Evolutionary conservation across 2,888 invertebrate genomes (phyloP), one percentile per base, ranked within the genome.

Genomic region (Colostygia pectinataria): DNA sequence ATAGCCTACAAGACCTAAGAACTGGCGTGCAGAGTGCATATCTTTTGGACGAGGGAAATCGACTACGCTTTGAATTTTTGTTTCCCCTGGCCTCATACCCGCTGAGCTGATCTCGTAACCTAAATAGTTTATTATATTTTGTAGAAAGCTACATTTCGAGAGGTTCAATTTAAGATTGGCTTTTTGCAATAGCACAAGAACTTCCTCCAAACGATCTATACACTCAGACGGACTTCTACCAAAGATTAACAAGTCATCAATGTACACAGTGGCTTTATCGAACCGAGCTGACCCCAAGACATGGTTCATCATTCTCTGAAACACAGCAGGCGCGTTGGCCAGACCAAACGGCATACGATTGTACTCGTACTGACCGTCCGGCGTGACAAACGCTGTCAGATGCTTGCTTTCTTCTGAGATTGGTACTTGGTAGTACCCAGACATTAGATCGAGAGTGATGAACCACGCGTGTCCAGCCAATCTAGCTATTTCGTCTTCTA

Each of bases 371-470:
- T 31, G 31, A 4, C 31, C 31, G 3, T 31, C 31, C 6, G 31
- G 31, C 14, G 31, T 31, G 4, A 31, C 31, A 31, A 31, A 34
- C 5, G 33, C 20, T 5, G 33, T 34, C 10, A 23, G 6, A 12
- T 10, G 18, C 7, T 34, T 34, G 12, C 8, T 2, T 7, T 23
- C 7, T 10, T 34, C 23, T 3, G 27, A 12, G 1, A 38, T 27
- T 4, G 38, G 27, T 1, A 38, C 27, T 9, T 38, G 38, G 7
- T 38, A 38, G 9, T 38, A 38, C 1, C 38, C 38, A 1, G 38
- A 38, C 5, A 9, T 15, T 6, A 38, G 18, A 7, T 39, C 38
- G 0, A 39, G 10, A 0, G 38, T 20, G 7, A 24, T 36, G 4
- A 24, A 36, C 10, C 23, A 36, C 0, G 23, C 24, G 1, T 36